Evolutionary conservation across 2,888 invertebrate species (phyloP).

Genomic region (Tenthredo amoena): DNA sequence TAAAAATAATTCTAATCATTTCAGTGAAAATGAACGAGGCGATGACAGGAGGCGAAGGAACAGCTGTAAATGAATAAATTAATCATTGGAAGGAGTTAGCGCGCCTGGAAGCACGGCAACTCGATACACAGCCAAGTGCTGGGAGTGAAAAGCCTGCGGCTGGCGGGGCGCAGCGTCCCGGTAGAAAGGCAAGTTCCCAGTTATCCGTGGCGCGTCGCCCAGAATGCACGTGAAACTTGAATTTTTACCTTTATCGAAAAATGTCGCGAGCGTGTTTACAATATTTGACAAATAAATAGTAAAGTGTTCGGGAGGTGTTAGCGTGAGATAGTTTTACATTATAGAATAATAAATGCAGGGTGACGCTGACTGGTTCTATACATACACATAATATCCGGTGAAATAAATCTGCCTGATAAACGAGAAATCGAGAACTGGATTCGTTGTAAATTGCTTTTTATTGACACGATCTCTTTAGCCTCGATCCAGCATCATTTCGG

Average conservation of each 20-base stretch:
- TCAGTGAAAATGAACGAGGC: background rate
- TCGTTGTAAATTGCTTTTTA: constrained; percentile 9
- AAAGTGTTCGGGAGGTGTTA: background rate
- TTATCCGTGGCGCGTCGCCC: constrained; percentile 65
- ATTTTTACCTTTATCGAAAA: constrained; percentile 28
- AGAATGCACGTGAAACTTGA: constrained; percentile 68
- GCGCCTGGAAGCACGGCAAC: background rate
- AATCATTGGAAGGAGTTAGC: background rate
- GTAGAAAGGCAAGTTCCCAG: constrained; percentile 50
- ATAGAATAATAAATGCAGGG: background rate
- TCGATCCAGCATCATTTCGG: background rate
- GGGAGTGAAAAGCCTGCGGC: constrained; percentile 34
- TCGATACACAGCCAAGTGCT: background rate
- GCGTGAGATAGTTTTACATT: background rate
- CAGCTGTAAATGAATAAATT: background rate
- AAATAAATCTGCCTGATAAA: background rate
- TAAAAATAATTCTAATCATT: background rate
- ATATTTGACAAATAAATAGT: background rate
- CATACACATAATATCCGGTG: background rate
- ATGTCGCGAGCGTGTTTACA: constrained; percentile 35
- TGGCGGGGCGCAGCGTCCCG: constrained; percentile 35
- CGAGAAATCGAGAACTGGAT: background rate
- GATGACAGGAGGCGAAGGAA: background rate
- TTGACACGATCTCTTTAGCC: background rate
- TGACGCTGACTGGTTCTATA: background rate